Evolutionary conservation across 2,113 vertebrate species (phyloP).

Genomic region (Ciconia boyciana): DNA sequence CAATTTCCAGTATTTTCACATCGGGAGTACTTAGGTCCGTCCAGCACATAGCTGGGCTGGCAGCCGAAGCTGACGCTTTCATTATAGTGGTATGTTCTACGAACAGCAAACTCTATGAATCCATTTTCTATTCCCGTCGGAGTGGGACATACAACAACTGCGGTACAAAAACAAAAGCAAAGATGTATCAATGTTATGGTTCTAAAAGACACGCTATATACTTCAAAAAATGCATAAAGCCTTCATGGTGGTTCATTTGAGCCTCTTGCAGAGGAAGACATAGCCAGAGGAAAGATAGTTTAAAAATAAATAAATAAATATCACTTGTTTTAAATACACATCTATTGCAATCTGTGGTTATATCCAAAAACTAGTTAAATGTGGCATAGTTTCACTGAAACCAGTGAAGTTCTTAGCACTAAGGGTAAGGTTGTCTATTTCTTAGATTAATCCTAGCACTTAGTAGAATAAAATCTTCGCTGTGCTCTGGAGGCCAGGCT

Average conservation of each 20-base stretch:
- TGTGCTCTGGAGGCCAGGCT: not conserved
- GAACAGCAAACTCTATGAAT: slow-evolving; percentile 79
- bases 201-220: not conserved
- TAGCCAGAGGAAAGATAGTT: not conserved
- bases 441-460: not conserved
- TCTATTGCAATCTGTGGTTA: not conserved
- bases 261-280: not conserved
- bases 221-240: not conserved
- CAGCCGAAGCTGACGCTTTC: slow-evolving; percentile 85
- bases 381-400: not conserved
- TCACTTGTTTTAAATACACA: not conserved
- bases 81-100: slow-evolving; percentile 74
- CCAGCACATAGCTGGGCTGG: slow-evolving; percentile 72
- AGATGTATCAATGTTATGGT: not conserved
- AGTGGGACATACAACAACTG: slow-evolving; percentile 82
- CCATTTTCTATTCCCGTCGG: slow-evolving; percentile 82
- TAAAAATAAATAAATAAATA: not conserved
- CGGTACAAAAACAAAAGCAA: not conserved
- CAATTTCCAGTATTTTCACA: slow-evolving; percentile 84
- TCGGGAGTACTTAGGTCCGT: slow-evolving; percentile 74
- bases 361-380: not conserved
- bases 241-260: not conserved
- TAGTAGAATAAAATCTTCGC: not conserved
- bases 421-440: not conserved
- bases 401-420: not conserved